These are phyloP conservation scores for Nyctereutes procyonoides DNA, from an alignment of 2,113 vertebrate genomes.

Conservation along the genomic window DNA sequence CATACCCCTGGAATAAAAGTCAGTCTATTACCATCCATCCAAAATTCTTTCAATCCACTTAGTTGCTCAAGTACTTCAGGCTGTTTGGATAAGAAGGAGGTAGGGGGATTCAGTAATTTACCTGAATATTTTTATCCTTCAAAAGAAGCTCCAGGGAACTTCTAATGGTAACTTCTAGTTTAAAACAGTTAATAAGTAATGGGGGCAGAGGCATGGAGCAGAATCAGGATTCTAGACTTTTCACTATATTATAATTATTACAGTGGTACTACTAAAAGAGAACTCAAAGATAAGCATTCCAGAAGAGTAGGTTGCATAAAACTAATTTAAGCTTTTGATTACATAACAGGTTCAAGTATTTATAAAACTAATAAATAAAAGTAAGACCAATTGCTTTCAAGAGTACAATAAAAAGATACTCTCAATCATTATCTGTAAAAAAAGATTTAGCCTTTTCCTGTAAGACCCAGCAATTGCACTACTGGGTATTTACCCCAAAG, in stretches of 20 bases:
- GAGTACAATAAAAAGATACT: constrained; percentile 25
- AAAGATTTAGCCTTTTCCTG: not conserved
- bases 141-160: constrained; percentile 8
- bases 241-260: not conserved
- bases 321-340: not conserved
- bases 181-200: not conserved
- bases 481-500: not conserved
- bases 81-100: constrained; percentile 82
- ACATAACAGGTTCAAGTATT: not conserved
- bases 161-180: constrained; percentile 31
- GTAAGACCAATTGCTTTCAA: not conserved
- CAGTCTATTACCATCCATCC: constrained; percentile 98
- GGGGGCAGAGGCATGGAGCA: not conserved
- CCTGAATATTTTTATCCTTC: not conserved
- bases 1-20: constrained; percentile 97
- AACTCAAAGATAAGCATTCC: not conserved
- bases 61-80: constrained; percentile 99
- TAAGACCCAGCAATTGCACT: not conserved
- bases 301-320: not conserved
- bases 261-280: not conserved
- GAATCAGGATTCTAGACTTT: not conserved
- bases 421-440: constrained; percentile 37
- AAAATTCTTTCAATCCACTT: constrained; percentile 96
- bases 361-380: constrained; percentile 47
- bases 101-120: not conserved